Percentiles rank a stretch among this genome's conserved stretches.
Evolutionary conservation across 2,888 invertebrate genomes (phyloP).

Genomic region (Parnassius orleans): DNA sequence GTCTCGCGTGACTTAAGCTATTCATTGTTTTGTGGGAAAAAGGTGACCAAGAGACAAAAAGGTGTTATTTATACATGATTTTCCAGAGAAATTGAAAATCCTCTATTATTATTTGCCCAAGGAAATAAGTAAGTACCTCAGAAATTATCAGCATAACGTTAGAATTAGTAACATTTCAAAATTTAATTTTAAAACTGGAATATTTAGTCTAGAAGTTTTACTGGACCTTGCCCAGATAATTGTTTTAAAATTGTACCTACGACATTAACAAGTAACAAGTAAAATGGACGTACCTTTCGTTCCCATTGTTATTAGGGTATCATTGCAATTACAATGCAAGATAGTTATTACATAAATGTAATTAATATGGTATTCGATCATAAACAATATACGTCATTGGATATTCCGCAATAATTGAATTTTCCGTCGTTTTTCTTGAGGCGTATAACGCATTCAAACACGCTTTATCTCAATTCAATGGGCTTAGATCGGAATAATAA

Average conservation of each 20-base stretch:
- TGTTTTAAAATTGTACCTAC: conserved; percentile 12
- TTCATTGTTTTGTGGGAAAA: conserved; percentile 62
- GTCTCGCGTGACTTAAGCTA: conserved; percentile 54
- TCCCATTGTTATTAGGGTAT: conserved; percentile 18
- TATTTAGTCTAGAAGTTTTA: conserved; percentile 48
- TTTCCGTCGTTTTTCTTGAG: conserved; percentile 46
- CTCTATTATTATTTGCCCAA: conserved; percentile 54
- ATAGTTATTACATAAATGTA: conserved; percentile 8
- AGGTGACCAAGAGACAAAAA: conserved; percentile 55
- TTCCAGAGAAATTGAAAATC: conserved; percentile 73
- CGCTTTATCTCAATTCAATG: conserved; percentile 69
- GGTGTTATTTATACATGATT: conserved; percentile 41
- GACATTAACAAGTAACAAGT: conserved; percentile 8
- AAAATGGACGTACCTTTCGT: conserved; percentile 20
- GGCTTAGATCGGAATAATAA: conserved; percentile 74
- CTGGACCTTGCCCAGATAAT: conserved; percentile 45
- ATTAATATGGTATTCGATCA: conserved; percentile 9
- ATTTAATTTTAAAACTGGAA: conserved; percentile 40
- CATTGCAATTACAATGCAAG: conserved; percentile 18
- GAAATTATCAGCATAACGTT: conserved; percentile 37
- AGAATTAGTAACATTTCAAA: no score
- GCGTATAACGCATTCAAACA: conserved; percentile 53
- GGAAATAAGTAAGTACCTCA: conserved; percentile 53
- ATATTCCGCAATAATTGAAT: conserved; percentile 29
- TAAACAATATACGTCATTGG: conserved; percentile 23